These are phyloP conservation scores for Leuciscus idus DNA, from an alignment of 2,113 vertebrate genomes.

Conservation along the genomic window DNA sequence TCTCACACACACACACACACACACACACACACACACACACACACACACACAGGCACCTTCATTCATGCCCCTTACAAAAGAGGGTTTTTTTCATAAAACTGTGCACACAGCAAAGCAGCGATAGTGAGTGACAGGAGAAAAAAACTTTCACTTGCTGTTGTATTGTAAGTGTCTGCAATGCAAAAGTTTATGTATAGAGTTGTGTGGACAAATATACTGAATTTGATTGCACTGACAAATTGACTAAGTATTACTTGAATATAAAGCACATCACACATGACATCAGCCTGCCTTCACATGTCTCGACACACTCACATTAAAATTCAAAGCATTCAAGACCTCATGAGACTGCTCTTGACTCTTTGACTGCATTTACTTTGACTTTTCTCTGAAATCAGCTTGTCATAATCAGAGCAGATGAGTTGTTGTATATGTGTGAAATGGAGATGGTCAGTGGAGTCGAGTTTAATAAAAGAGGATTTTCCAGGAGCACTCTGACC, in stretches of 20 bases:
- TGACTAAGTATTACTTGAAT: not conserved
- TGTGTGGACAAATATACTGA: not conserved
- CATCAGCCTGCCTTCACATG: not conserved
- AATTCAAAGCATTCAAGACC: conserved; percentile 4
- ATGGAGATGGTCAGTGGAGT: conserved; percentile 56
- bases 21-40: not conserved
- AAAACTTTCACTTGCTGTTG: conserved; percentile 21
- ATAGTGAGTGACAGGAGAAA: conserved; percentile 44
- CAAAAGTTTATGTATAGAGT: not conserved
- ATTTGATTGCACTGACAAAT: not conserved
- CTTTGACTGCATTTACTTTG: not conserved
- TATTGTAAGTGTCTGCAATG: conserved; percentile 10
- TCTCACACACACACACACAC: not conserved
- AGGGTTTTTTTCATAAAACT: conserved; percentile 31
- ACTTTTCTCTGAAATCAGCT: not conserved
- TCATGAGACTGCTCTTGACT: not conserved
- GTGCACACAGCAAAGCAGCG: conserved; percentile 50
- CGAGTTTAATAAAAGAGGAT: conserved; percentile 77
- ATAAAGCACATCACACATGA: not conserved
- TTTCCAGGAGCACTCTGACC: conserved; percentile 74
- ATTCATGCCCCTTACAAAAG: conserved; percentile 50
- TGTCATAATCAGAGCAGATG: not conserved
- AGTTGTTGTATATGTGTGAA: not conserved
- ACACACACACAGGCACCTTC: conserved; percentile 3
- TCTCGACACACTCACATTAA: not conserved